Evolutionary conservation across 2,888 invertebrate genomes (phyloP), one percentile per base, ranked within the genome.

Genomic region (Andrena praecox): DNA sequence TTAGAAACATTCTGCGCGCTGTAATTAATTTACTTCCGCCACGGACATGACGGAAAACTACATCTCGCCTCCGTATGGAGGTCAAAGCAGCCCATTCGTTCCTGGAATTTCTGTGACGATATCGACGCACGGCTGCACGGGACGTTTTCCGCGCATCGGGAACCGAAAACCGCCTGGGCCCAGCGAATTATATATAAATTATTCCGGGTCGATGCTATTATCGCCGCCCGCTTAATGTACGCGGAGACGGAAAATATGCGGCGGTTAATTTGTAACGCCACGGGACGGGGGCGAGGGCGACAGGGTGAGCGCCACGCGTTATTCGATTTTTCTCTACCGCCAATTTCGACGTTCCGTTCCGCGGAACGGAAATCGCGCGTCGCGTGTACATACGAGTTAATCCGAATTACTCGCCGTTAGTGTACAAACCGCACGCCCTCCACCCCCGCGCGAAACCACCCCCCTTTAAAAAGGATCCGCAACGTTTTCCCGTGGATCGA

Each of bases 211-310:
- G 71, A 74, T 62, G 64, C 73, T 35, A 79, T 86, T 83, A 85
- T 76, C 68, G 59, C 31, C 50, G 8, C 16, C 33, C 66, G 70
- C 75, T 82, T 73, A 85, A 88, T 81, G 81, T 80, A 76, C 77
- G 75, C 76, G 75, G 83, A 64, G 76, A 68, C 64, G 69, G 66
- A 82, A 88, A 89, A 90, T 89, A 85, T 82, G 82, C 81, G 78
- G 77, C 73, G 84, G 86, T 87, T 89, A 86, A 90, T 90, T 90
- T 83, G 86, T 82, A 85, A 86, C 83, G 59, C 76, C 77, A 33
- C 77, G 20, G 81, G 48, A 27, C 50, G 52, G 54, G 42, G 33
- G 3, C 27, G 69, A 48, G 64, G 27, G 52, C 48, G 35, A 33
- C 54, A 12, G 27, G 60, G 33, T 12, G 48, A 29, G 35, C 56